Evolutionary conservation across 1,140 invertebrate genomes (phyloP).

Genomic region (Drosophila littoralis): DNA sequence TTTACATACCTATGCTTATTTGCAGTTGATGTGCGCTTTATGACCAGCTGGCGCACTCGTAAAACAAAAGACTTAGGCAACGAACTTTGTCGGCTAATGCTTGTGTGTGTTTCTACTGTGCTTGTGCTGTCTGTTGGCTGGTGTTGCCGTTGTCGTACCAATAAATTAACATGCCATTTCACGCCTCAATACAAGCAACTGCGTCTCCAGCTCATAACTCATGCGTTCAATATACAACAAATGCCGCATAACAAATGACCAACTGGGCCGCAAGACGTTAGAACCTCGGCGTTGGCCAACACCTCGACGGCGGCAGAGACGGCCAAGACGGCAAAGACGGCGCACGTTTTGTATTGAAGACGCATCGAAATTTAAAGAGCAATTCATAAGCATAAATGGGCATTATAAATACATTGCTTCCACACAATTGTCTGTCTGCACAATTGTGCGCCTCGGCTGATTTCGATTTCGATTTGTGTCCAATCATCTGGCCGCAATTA

Average conservation of each 20-base stretch:
- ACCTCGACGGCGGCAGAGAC: background rate
- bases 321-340: background rate
- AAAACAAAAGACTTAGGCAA: slow-evolving; percentile 79
- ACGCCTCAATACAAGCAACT: slow-evolving; percentile 73
- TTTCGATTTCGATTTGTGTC: slow-evolving; percentile 64
- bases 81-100: slow-evolving; percentile 50
- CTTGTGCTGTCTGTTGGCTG: background rate
- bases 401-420: slow-evolving; percentile 68
- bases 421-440: background rate
- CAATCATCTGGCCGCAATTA: slow-evolving; percentile 73
- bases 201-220: slow-evolving; percentile 65
- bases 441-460: slow-evolving; percentile 28
- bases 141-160: slow-evolving; percentile 35
- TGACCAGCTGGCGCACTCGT: slow-evolving; percentile 41
- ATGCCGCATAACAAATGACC: slow-evolving; percentile 78
- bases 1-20: slow-evolving; percentile 16
- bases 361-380: slow-evolving; percentile 81
- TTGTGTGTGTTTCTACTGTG: slow-evolving; percentile 14
- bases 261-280: slow-evolving; percentile 34
- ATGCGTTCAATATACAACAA: slow-evolving; percentile 67
- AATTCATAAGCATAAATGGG: slow-evolving; percentile 80
- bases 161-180: slow-evolving; percentile 78
- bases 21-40: slow-evolving; percentile 23
- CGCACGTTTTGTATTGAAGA: slow-evolving; percentile 74
- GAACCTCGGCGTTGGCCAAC: background rate